These are phyloP conservation scores for Holotrichia oblita DNA, from an alignment of 1,140 invertebrate species.

Conservation along the genomic window DNA sequence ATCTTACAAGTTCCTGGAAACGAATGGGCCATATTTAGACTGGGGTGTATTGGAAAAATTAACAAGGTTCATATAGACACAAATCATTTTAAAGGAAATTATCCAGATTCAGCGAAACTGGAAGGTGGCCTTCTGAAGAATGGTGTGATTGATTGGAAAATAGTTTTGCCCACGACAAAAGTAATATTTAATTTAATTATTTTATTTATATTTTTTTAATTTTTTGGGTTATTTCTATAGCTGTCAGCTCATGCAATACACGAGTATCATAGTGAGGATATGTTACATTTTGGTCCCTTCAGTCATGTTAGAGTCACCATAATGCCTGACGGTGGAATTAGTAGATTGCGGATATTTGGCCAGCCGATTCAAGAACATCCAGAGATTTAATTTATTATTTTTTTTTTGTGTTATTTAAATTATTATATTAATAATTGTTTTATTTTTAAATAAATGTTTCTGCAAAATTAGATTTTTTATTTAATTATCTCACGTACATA, in stretches of 20 bases:
- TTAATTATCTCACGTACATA: no score
- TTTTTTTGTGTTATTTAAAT: neutral
- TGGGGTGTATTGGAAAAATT: slow-evolving; percentile 67
- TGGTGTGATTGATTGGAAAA: slow-evolving; percentile 61
- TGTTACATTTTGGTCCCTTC: slow-evolving; percentile 53
- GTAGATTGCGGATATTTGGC: slow-evolving; percentile 67
- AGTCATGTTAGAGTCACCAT: slow-evolving; percentile 70
- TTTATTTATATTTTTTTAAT: no score
- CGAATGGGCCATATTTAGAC: slow-evolving; percentile 72
- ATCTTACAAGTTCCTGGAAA: slow-evolving; percentile 67
- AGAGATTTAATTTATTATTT: neutral
- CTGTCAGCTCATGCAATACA: slow-evolving; percentile 64
- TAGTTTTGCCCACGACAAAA: slow-evolving; percentile 65
- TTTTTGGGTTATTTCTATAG: no score
- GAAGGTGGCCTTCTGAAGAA: slow-evolving; percentile 64
- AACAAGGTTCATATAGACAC: slow-evolving; percentile 70
- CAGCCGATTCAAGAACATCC: neutral
- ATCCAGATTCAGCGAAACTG: slow-evolving; percentile 70
- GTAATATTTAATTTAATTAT: slow-evolving; percentile 55
- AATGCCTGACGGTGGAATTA: slow-evolving; percentile 74
- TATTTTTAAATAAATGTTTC: no score
- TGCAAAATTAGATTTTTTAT: no score
- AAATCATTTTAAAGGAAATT: slow-evolving; percentile 75
- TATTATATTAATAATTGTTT: slow-evolving; percentile 22
- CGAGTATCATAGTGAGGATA: slow-evolving; percentile 59